phyloP scores from a whole-genome alignment of 2,797 vertebrate genomes.

The Lagocephalus sceleratus region DNA sequence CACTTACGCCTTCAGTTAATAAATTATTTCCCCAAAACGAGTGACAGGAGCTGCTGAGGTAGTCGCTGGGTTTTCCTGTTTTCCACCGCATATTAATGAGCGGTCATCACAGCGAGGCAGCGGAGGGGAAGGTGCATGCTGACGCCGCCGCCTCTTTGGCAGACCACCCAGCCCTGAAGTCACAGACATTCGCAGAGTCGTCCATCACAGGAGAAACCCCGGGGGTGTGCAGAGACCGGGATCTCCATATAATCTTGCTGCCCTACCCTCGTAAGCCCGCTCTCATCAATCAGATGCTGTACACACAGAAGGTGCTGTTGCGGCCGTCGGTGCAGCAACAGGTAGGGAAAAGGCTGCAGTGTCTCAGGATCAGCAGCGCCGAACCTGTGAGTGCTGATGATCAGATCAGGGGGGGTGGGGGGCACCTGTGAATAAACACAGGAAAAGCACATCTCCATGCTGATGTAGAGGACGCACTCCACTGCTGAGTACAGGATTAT shows the following conservation, averaged over 20 bases:
- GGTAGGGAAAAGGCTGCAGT: conserved; percentile 61
- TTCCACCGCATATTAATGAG: conserved; percentile 73
- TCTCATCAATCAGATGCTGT: conserved; percentile 19
- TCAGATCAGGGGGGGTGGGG: conserved; percentile 3
- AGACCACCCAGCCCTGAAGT: conserved; percentile 38
- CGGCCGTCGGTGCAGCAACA: conserved; percentile 52
- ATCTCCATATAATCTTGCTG: conserved; percentile 35
- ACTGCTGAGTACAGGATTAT: conserved; percentile 38
- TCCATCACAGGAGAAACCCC: conserved; percentile 52
- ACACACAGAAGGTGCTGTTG: conserved; percentile 32
- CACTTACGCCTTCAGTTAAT: conserved; percentile 74
- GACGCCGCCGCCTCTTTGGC: conserved; percentile 29
- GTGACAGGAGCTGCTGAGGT: conserved; percentile 68
- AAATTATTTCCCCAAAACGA: conserved; percentile 75
- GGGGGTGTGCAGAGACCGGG: conserved; percentile 24
- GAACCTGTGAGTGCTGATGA: conserved; percentile 33
- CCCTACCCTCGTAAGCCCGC: conserved; percentile 2
- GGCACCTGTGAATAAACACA: conserved; percentile 14
- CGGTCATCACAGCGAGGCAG: conserved; percentile 61
- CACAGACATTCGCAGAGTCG: conserved; percentile 27
- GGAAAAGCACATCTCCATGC: conserved; percentile 17
- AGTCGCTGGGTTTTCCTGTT: conserved; percentile 53
- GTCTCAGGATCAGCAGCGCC: conserved; percentile 45
- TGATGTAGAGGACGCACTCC: conserved; percentile 10
- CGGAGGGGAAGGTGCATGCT: conserved; percentile 10